Evolutionary conservation across 2,797 vertebrate genomes (phyloP), one percentile per base, ranked within the genome.

Genomic region (Darevskia nairensis): DNA sequence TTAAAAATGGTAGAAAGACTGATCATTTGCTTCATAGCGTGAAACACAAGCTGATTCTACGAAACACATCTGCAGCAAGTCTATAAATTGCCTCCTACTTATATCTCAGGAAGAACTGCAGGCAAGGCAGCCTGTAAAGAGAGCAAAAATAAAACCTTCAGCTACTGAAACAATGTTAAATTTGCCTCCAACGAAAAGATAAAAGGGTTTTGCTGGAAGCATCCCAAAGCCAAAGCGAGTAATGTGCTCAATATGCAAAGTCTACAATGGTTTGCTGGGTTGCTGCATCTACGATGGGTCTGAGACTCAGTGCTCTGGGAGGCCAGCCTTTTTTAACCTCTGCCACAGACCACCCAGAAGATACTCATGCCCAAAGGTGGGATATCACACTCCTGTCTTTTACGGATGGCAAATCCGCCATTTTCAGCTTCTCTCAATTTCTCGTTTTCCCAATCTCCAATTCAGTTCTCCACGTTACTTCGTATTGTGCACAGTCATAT

Each of bases 171-270:
- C 89, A 90, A 89, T 84, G 90, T 94, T 85, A 86, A 87, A 88
- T 94, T 90, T 91, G 84, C 90, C 89, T 94, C 91, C 21, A 2
- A 94, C 64, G 81, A 91, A 84, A 13, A 95, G 94, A 94, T 90
- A 93, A 94, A 96, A 95, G 92, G 6, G 0, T 89, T 92, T 55
- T 80, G 86, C 59, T 94, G 94, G 94, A 94, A 93, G 86, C 3
- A 69, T 87, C 92, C 89, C 86, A 94, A 78, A 85, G 81, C 89
- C 84, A 93, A 94, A 92, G 87, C 89, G 90, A 9, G 32, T 94
- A 92, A 96, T 96, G 94, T 85, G 91, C 91, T 94, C 95, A 96
- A 93, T 84, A 95, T 94, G 92, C 88, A 90, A 74, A 94, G 44
- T 72, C 90, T 92, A 80, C 66, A 90, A 92, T 82, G 88, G 82